Conservation (phyloP, 2,797 vertebrate genomes). For the Acrocephalus scirpaceus region DNA sequence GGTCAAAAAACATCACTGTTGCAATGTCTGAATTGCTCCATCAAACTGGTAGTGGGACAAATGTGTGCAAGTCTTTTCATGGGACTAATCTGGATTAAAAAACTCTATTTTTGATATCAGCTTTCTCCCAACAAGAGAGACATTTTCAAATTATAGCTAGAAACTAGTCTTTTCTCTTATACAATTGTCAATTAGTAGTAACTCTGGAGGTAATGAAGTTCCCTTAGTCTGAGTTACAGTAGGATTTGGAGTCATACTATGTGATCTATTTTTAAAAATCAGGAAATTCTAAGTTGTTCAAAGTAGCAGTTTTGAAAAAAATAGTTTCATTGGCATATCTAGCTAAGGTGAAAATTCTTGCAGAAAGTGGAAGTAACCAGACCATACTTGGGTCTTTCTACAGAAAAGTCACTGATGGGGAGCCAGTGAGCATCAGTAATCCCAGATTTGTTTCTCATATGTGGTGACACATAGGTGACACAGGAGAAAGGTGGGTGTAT, state of each 20-base stretch:
- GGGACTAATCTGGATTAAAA: neutral
- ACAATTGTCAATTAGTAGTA: neutral
- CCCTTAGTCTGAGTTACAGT: neutral
- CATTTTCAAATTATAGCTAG: neutral
- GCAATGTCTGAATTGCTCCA: conserved; percentile 18
- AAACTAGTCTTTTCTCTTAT: neutral
- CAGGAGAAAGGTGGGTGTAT: neutral
- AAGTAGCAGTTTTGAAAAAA: neutral
- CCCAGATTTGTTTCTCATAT: neutral
- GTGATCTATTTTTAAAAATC: neutral
- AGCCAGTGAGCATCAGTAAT: neutral
- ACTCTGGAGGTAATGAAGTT: neutral
- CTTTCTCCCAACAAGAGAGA: neutral
- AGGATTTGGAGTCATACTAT: neutral
- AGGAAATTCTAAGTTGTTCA: neutral
- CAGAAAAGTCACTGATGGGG: neutral
- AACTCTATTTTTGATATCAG: neutral
- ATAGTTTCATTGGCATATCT: neutral
- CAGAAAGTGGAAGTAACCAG: neutral
- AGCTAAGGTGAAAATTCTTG: neutral
- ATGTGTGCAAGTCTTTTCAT: conserved; percentile 6
- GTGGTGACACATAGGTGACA: too few species aligned
- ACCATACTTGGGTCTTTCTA: neutral
- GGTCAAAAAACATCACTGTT: conserved; percentile 40
- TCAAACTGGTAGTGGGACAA: conserved; percentile 39